A percentile compares a stretch with the other conserved stretches of the same genome.
Conservation (phyloP, 2,113 vertebrate species). For the Mus musculus region GRCm39 chr4:58267501-58268000, state of each 20-base stretch:
- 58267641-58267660: not conserved
- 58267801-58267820: not conserved
- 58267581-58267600: not conserved
- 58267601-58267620: not conserved
- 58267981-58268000: not conserved
- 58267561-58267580: not conserved
- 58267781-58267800: not conserved
- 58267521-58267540: not conserved
- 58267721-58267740: no score
- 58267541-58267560: not conserved
- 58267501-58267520: constrained; percentile 1
- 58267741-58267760: not conserved
- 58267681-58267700: not conserved
- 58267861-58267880: not conserved
- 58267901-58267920: not conserved
- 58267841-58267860: not conserved
- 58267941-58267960: not conserved
- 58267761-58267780: not conserved
- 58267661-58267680: not conserved
- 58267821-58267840: not conserved
- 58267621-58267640: not conserved
- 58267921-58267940: not conserved
- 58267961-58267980: not conserved
- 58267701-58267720: not conserved
- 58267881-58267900: not conserved